These are phyloP conservation scores for Herpailurus yagouaroundi DNA, from an alignment of 2,113 vertebrate species.

Conservation along the genomic window DNA sequence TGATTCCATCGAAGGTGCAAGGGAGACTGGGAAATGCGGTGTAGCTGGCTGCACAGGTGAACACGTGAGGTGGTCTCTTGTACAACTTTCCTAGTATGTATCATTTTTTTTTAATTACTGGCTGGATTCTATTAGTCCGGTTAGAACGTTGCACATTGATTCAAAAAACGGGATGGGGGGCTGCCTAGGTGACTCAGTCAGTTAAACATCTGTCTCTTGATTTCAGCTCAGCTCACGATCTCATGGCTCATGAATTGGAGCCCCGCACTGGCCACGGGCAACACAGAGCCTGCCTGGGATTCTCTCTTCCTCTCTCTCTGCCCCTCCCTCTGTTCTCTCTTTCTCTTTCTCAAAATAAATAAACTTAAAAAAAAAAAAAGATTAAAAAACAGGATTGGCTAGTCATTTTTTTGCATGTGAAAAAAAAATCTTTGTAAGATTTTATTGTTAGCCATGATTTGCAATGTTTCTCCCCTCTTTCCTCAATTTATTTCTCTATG, in stretches of 20 bases:
- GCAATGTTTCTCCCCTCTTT: not conserved
- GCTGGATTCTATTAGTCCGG: not conserved
- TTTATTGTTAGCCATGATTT: not conserved
- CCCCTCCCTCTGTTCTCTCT: too few relatives aligned
- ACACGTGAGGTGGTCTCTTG: not conserved
- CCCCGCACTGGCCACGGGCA: too few relatives aligned
- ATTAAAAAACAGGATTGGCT: not conserved
- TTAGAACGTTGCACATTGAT: not conserved
- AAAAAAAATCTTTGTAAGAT: not conserved
- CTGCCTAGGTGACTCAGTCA: too few relatives aligned
- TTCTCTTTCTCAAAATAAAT: too few relatives aligned
- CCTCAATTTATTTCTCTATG: not conserved
- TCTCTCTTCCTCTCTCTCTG: too few relatives aligned
- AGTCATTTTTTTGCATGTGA: not conserved
- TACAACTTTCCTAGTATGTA: not conserved
- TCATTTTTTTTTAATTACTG: not conserved
- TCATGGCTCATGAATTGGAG: too few relatives aligned
- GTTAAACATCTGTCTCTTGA: too few relatives aligned
- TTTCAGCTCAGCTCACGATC: too few relatives aligned
- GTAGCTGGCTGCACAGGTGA: not conserved
- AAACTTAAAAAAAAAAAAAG: too few relatives aligned
- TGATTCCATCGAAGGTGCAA: not conserved
- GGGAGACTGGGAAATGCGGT: not conserved
- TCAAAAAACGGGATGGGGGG: not conserved
- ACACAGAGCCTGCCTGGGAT: too few relatives aligned